Evolutionary conservation across 37 sponge, comb jelly and placozoan genomes (phyloP), one percentile per base, ranked within the genome.

Genomic region (Diacarnus erythraeanus): DNA sequence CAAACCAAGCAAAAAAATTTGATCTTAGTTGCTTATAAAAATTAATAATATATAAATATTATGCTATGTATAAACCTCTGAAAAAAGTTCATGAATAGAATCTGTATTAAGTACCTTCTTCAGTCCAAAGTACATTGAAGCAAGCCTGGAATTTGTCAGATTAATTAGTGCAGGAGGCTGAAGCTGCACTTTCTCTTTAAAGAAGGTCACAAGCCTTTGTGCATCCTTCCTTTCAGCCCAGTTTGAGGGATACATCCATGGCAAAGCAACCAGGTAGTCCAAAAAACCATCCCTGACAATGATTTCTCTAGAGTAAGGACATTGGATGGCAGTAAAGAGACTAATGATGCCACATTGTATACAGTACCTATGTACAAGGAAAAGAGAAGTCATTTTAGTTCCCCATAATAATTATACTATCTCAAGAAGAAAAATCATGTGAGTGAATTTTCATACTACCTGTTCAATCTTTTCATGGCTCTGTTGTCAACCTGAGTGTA

Each of bases 161-260:
- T 26, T 80, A 21, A 71, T 20, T n/a, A 80, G 61, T 12, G 25
- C 17, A 36, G 81, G 81, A 25, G 81, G 81, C 31, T 80, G 81
- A 26, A 80, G 59, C 61, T 80, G 71, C 69, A 79, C 20, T 10
- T 35, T 54, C 59, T 72, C 56, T 0, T 57, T 38, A 3, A 79
- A 57, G 17, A 44, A 56, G 4, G 56, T 17, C 36, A 68, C 69
- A 4, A 79, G 80, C 69, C 31, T 57, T 22, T 36, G 25, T 12
- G 80, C 80, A 23, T 51, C 23, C 36, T 51, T 23, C 38, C 67
- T 67, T 15, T 42, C 69, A 37, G 30, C 8, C 31, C 39, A 38
- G 0, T 29, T 25, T 4, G 36, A 33, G 20, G 80, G 69, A 9
- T 65, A 41, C 38, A 43, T 21, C 80, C 80, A 79, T 38, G 80